These are phyloP conservation scores for Gandaritis pyraliata DNA, from an alignment of 2,888 invertebrate species.

Conservation along the genomic window DNA sequence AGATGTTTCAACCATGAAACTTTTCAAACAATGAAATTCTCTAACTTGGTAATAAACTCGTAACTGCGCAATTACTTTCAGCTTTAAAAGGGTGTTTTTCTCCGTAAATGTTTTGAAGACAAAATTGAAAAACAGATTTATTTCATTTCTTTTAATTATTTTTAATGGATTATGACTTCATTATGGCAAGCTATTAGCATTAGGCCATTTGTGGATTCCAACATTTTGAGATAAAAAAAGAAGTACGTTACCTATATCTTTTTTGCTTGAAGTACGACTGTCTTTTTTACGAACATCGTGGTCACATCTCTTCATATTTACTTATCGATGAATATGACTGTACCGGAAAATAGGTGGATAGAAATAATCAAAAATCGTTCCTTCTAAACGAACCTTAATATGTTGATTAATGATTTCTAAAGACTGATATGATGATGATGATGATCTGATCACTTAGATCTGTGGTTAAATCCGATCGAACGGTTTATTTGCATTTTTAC, in stretches of 20 bases:
- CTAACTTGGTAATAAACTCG: conserved; percentile 16
- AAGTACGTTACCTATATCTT: too few species aligned
- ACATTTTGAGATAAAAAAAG: not conserved
- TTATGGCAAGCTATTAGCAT: not conserved
- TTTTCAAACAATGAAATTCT: conserved; percentile 16
- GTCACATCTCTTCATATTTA: too few species aligned
- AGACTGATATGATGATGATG: too few species aligned
- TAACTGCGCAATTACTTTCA: conserved; percentile 18
- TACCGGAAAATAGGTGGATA: too few species aligned
- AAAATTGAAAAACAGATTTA: conserved; percentile 4
- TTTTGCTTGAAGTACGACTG: too few species aligned
- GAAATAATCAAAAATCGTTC: too few species aligned
- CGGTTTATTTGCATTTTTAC: conserved; percentile 48
- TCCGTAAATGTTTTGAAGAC: conserved; percentile 9
- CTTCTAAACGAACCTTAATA: too few species aligned
- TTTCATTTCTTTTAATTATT: conserved; percentile 14
- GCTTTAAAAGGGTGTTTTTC: conserved; percentile 13
- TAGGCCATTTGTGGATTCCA: not conserved
- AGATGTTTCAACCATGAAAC: conserved; percentile 11
- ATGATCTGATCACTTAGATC: not conserved
- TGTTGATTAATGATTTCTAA: too few species aligned
- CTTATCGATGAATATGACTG: too few species aligned
- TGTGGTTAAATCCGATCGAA: conserved; percentile 11
- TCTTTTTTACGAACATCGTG: too few species aligned
- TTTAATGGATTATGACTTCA: conserved; percentile 5